Conservation (phyloP, 2,797 vertebrate genomes). For the Rousettus madagascariensis region DNA sequence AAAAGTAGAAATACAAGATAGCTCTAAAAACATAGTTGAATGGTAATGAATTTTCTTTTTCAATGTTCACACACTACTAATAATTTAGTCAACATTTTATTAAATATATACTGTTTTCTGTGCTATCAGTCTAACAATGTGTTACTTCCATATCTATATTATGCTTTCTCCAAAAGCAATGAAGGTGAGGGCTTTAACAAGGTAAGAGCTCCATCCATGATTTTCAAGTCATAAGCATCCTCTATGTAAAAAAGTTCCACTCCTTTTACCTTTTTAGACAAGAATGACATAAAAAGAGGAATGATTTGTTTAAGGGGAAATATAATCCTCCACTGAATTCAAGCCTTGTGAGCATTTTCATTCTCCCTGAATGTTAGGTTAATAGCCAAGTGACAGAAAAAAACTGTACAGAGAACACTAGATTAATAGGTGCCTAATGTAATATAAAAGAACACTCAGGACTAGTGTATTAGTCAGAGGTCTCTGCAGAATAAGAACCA, state of each 20-base stretch:
- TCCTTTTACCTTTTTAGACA: slow-evolving; percentile 1
- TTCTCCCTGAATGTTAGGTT: not conserved
- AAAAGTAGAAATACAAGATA: not conserved
- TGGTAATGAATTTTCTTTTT: not conserved
- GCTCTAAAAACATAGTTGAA: not conserved
- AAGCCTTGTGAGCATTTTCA: not conserved
- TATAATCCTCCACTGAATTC: not conserved
- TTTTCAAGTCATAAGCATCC: not conserved
- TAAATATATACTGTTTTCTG: not conserved
- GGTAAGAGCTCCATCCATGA: not conserved
- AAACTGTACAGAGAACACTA: not conserved
- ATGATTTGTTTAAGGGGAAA: slow-evolving; percentile 1
- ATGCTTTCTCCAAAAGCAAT: not conserved
- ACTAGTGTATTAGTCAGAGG: not conserved
- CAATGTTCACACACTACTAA: not conserved
- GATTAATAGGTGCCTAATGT: not conserved
- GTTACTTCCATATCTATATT: not conserved
- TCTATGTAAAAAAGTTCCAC: not conserved
- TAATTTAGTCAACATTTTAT: slow-evolving; percentile 11
- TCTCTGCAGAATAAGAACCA: not conserved
- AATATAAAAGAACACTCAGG: not conserved
- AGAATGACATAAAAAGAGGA: not conserved
- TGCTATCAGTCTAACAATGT: not conserved
- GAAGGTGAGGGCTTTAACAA: not conserved
- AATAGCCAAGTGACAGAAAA: not conserved